These are phyloP conservation scores for Epiblema foenella DNA, from an alignment of 2,888 invertebrate genomes.

Conservation along the genomic window DNA sequence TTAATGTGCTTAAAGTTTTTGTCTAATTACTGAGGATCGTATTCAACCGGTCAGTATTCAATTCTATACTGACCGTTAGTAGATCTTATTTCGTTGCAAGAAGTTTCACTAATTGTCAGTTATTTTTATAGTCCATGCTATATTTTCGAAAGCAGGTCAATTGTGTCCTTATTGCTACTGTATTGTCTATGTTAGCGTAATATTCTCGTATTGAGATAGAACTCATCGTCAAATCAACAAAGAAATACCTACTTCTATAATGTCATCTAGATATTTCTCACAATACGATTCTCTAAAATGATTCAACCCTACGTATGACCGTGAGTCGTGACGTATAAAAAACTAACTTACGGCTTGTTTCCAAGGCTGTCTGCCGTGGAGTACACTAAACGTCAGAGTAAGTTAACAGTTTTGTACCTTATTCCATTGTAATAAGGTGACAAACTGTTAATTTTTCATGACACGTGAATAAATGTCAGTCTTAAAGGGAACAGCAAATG, in stretches of 20 bases:
- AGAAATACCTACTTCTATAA: not conserved
- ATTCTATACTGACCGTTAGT: too few species aligned
- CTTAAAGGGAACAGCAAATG: conserved; percentile 31
- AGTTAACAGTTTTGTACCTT: too few species aligned
- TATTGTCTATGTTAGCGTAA: not conserved
- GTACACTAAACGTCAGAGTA: not conserved
- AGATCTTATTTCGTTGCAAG: too few species aligned
- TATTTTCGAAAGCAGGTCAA: not conserved
- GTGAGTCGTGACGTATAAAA: conserved; percentile 28
- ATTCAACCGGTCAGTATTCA: too few species aligned
- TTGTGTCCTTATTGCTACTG: not conserved
- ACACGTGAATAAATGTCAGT: conserved; percentile 29
- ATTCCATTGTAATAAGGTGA: too few species aligned
- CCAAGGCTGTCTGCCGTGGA: conserved; percentile 34
- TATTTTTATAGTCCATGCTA: not conserved
- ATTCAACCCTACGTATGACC: conserved; percentile 17
- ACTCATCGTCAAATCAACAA: not conserved
- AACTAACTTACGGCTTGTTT: conserved; percentile 18
- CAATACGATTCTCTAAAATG: not conserved
- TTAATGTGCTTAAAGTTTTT: too few species aligned
- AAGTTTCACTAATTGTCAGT: not conserved
- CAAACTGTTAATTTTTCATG: too few species aligned
- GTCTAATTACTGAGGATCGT: too few species aligned
- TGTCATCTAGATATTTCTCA: conserved; percentile 10
- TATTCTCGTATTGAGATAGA: not conserved